These are phyloP conservation scores for Megaleporinus macrocephalus DNA, from an alignment of 2,113 vertebrate species.

Conservation along the genomic window DNA sequence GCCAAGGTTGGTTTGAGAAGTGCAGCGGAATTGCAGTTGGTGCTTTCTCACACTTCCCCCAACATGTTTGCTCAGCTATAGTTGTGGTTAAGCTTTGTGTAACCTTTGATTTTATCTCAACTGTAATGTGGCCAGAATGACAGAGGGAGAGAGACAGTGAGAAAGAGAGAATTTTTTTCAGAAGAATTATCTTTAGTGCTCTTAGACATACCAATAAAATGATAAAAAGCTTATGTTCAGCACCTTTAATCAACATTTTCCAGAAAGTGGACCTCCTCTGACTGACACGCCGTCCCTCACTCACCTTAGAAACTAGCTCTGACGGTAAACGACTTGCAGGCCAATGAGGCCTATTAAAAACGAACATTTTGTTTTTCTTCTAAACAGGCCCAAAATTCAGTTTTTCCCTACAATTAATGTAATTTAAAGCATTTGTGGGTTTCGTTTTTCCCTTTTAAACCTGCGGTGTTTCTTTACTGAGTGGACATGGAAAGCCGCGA, in stretches of 20 bases:
- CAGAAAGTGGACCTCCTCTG: neutral
- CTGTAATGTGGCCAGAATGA: neutral
- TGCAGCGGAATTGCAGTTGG: conserved; percentile 5
- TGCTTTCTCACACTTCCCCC: conserved; percentile 18
- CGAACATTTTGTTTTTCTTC: conserved; percentile 1
- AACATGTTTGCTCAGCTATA: conserved; percentile 8
- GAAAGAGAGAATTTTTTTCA: no score
- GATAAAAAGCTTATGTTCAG: neutral
- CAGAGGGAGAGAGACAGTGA: no score
- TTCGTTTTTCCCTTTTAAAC: neutral
- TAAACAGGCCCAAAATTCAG: neutral
- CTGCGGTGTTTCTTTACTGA: neutral
- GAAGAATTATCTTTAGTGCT: no score
- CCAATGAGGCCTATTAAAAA: neutral
- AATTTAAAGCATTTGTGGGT: conserved; percentile 31
- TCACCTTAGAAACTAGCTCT: neutral
- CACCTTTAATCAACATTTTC: neutral
- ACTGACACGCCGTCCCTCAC: neutral
- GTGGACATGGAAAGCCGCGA: conserved; percentile 22
- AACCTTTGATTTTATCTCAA: conserved; percentile 38
- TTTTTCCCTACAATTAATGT: conserved; percentile 3
- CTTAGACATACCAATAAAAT: no score
- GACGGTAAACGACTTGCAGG: no score
- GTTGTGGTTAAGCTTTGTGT: conserved; percentile 18
- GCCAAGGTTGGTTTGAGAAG: neutral